Evolutionary conservation across 2,888 invertebrate species (phyloP), one percentile per base, ranked within the genome.

Genomic region (Sinopyrophorus schimmeli): DNA sequence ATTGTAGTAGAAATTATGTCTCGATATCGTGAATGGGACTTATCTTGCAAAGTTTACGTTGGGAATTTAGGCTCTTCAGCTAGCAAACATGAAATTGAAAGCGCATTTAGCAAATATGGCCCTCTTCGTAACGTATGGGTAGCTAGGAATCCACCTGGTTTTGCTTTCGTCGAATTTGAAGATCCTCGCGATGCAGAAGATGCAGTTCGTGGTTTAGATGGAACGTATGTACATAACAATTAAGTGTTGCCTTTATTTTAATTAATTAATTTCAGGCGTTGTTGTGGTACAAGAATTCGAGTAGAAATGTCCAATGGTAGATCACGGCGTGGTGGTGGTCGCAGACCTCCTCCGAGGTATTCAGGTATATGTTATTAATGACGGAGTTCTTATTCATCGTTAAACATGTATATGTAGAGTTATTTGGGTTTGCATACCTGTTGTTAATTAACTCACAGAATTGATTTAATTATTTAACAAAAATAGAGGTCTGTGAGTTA

Each of bases 221-320:
- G 90, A 77, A 83, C 84, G 88, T 89, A 77, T 18, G 18, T 18
- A 18, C 6, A 5, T 18, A 18, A 18, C 18, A 5, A 5, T 18
- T 5, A 18, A 18, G 4, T 18, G 18, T 5, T 18, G 6, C 6
- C 6, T 18, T 18, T 18, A 18, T 18, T 18, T 5, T 18, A 18
- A 18, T 18, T 6, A 5, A 18, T 5, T 5, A 18, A 6, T 69
- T 72, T 7, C 67, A 92, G 91, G 51, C 85, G 91, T 37, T 88
- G 90, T 75, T 92, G 92, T 75, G 92, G 93, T 5, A 88, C 90
- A 16, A 82, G 92, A 65, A 89, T 93, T 39, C 83, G 92, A 53
- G 92, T 93, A 9, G 93, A 94, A 76, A 93, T 93, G 93, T 92
- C 92, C 0, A 91, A 88, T 55, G 92, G 92, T 1, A 80, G 90